A percentile compares a stretch with the other conserved stretches of the same genome.
phyloP scores from a whole-genome alignment of 2,797 vertebrate species.

The Notamacropus eugenii region DNA sequence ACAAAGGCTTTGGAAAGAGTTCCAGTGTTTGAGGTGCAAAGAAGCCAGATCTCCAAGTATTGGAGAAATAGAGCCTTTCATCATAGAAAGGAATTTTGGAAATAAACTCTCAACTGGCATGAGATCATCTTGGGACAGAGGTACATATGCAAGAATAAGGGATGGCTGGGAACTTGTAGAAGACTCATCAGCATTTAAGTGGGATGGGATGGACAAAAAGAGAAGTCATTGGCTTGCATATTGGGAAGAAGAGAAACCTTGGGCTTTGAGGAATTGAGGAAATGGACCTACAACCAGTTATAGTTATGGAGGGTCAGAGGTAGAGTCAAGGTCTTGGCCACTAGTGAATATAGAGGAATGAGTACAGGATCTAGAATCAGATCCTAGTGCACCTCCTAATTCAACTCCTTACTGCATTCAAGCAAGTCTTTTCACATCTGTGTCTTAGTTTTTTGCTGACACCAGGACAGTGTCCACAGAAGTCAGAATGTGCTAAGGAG shows the following conservation, averaged over 20 bases:
- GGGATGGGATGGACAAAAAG: neutral
- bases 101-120: neutral
- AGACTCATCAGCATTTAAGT: neutral
- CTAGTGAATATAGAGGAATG: neutral
- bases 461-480: neutral
- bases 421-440: neutral
- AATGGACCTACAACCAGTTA: neutral
- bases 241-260: neutral
- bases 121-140: neutral
- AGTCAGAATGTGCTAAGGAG: neutral
- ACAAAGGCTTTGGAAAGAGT: constrained; percentile 6
- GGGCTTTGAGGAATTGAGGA: neutral
- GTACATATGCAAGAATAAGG: neutral
- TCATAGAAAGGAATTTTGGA: neutral
- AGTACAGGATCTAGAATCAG: too few relatives aligned
- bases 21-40: neutral
- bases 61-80: neutral
- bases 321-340: neutral
- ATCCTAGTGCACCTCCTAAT: neutral
- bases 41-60: neutral
- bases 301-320: neutral
- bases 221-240: neutral
- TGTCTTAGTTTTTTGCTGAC: neutral
- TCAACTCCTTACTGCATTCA: neutral
- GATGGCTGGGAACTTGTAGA: neutral